These are phyloP conservation scores for Scaptomyza flava DNA, from an alignment of 2,888 invertebrate species.

Conservation along the genomic window DNA sequence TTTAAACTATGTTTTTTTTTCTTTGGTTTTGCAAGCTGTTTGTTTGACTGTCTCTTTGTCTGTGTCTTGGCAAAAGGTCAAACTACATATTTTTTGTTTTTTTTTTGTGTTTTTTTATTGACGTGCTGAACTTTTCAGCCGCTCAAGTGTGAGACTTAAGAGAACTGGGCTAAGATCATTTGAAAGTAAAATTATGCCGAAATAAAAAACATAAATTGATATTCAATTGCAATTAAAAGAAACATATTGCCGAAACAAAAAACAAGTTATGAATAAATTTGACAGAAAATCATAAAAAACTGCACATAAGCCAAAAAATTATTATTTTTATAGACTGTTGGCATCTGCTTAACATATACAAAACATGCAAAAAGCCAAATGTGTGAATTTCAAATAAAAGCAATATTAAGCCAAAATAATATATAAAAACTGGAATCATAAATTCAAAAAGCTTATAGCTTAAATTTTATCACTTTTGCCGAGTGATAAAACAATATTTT, in stretches of 20 bases:
- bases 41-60: slow-evolving; percentile 15
- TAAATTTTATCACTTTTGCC: slow-evolving; percentile 12
- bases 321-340: neutral
- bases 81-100: slow-evolving; percentile 73
- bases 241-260: neutral
- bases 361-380: slow-evolving; percentile 4
- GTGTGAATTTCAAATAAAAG: slow-evolving; percentile 9
- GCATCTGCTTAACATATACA: slow-evolving; percentile 13
- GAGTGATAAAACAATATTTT: slow-evolving; percentile 13
- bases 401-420: slow-evolving; percentile 8
- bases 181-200: slow-evolving; percentile 9
- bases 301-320: too few species aligned
- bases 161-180: slow-evolving; percentile 39
- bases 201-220: slow-evolving; percentile 4
- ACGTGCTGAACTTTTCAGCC: slow-evolving; percentile 64
- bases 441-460: slow-evolving; percentile 20
- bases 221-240: slow-evolving; percentile 6
- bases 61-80: slow-evolving; percentile 72
- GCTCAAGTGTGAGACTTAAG: slow-evolving; percentile 47
- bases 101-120: slow-evolving; percentile 43
- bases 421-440: slow-evolving; percentile 5
- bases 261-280: slow-evolving; percentile 3
- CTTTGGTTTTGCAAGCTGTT: slow-evolving; percentile 39
- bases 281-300: neutral
- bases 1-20: slow-evolving; percentile 32